A percentile compares a stretch with the other conserved stretches of the same genome.
Evolutionary conservation across 2,888 invertebrate species (phyloP).

Genomic region (Salticus scenicus): DNA sequence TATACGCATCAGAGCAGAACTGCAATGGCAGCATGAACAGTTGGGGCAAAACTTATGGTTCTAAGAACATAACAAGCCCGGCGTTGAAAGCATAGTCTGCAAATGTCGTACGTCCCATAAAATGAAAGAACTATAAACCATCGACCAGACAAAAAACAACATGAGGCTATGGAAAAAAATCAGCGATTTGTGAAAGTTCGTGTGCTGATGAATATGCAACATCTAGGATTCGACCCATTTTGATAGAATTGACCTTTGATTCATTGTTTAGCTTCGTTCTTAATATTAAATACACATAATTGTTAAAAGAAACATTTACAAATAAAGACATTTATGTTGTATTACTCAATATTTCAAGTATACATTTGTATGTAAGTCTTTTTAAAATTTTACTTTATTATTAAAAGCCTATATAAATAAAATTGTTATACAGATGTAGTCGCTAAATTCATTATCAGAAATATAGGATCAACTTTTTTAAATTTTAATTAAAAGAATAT

Average conservation of each 20-base stretch:
- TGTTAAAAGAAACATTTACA: no score
- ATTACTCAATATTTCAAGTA: no score
- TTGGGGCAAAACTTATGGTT: not conserved
- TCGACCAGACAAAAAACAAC: not conserved
- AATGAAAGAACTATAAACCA: not conserved
- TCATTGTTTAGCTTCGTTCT: no score
- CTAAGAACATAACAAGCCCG: not conserved
- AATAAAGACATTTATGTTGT: no score
- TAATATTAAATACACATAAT: no score
- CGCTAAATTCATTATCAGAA: no score
- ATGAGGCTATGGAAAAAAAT: not conserved
- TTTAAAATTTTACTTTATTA: no score
- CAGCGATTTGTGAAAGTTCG: slow-evolving; percentile 5
- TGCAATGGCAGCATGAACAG: not conserved
- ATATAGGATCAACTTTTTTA: no score
- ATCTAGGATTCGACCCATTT: not conserved
- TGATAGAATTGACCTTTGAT: not conserved
- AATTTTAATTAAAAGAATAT: no score
- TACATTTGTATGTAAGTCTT: no score
- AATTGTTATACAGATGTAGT: no score
- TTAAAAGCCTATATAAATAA: no score
- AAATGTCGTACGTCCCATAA: not conserved
- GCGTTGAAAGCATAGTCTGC: not conserved
- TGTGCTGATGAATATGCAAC: not conserved
- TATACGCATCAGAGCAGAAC: not conserved